Evolutionary conservation across 2,113 vertebrate genomes (phyloP), one percentile per base, ranked within the genome.

Genomic region (Tenebrosternarchus preto): DNA sequence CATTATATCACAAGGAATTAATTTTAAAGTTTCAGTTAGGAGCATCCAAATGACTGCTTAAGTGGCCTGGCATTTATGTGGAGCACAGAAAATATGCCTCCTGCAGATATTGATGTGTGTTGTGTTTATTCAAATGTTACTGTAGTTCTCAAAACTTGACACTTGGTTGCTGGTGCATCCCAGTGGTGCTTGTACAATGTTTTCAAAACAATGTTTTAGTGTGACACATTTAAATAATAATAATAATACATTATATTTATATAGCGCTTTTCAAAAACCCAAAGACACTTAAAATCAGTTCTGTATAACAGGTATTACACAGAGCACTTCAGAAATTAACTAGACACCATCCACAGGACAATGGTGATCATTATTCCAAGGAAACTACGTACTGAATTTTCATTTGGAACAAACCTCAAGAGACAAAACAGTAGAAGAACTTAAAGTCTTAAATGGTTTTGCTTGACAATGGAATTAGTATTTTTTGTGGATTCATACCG

Each of bases 271-370:
- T n/a, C n/a, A n/a, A n/a, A n/a, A n/a, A n/a, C n/a, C n/a, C n/a
- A n/a, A n/a, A n/a, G n/a, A n/a, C n/a, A n/a, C n/a, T n/a, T n/a
- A n/a, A n/a, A n/a, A n/a, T n/a, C 16, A 33, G 17, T 2, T 20
- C 0, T 33, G 29, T 20, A 20, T 6, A 20, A 64, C 27, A 12
- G 17, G 17, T 9, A 27, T 31, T 36, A 59, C n/a, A 43, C 55
- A 56, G 15, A n/a, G 33, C 22, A 73, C 1, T 11, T 50, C 19
- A 78, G 2, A 24, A 19, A 61, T 75, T 36, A 17, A 24, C 1
- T 24, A 25, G 64, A n/a, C 76, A 31, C 76, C 76, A 50, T 78
- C 76, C 69, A 78, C 46, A 39, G 76, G 2, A 27, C n/a, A 76
- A 36, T 22, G 31, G 24, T 24, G 16, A 66, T 66, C 1, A 33